Conservation (phyloP, 2,113 vertebrate genomes). For the human (Homo sapiens) region DNA sequence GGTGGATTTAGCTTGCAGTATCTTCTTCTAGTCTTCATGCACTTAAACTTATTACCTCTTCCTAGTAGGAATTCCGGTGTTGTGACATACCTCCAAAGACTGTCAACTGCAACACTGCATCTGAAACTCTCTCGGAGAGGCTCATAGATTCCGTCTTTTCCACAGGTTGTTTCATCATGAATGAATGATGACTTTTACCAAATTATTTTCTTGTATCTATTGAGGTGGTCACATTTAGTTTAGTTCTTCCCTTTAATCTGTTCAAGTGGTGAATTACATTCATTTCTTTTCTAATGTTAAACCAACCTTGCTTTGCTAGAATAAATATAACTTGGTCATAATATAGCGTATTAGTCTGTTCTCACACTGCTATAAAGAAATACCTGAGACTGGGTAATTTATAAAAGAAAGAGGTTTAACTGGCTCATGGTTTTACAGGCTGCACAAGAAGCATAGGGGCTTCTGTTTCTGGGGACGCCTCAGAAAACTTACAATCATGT, state of each 20-base stretch:
- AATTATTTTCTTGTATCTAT: neutral
- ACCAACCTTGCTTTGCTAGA: neutral
- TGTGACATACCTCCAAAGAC: neutral
- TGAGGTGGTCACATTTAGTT: neutral
- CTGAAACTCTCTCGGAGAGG: neutral
- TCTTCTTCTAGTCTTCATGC: neutral
- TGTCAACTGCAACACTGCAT: neutral
- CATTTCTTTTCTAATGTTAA: neutral
- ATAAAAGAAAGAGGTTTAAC: too few relatives aligned
- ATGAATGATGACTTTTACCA: neutral
- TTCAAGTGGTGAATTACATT: neutral
- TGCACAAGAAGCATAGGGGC: too few relatives aligned
- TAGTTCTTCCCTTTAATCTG: neutral
- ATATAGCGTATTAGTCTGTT: neutral
- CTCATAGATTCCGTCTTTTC: neutral
- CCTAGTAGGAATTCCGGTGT: neutral
- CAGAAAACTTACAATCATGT: too few relatives aligned
- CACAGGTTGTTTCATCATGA: neutral
- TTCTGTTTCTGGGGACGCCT: too few relatives aligned
- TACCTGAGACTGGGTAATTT: too few relatives aligned
- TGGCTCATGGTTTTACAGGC: too few relatives aligned
- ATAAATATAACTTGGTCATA: neutral
- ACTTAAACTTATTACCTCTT: neutral
- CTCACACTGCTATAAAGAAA: too few relatives aligned
- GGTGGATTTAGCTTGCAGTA: neutral